Base-by-base conservation (phyloP, 2,888 invertebrate species). In the Agonopterix subpropinquella region DNA sequence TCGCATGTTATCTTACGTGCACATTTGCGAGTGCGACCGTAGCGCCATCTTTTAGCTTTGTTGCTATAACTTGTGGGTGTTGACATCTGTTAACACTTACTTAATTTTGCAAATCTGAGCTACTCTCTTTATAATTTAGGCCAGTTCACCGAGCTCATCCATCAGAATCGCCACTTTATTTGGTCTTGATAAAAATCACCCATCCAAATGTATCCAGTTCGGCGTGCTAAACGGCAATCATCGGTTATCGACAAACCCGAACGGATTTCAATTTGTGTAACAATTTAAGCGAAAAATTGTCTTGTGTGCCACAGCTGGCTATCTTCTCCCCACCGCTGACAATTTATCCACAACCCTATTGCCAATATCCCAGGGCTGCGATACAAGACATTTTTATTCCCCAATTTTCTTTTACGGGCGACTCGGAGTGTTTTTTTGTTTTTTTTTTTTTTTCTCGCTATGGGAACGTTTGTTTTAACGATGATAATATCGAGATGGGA, bases 201-300 rank as follows among this genome's bases (percentile, higher is more conserved):
- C 49, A 52, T 47, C 58, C 52, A 54, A 50, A 54, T 53, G 58
- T 52, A 49, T 10, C 51, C 59, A 63, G 56, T 60, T 59, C 58
- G 62, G 59, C 63, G 63, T 68, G 66, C 66, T 73, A 74, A 80
- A 68, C 70, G 70, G 47, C 72, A 77, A 76, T 76, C 73, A 73
- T 58, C 57, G 62, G 67, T 73, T 77, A 78, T 75, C 76, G 61
- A 63, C 62, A 61, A 62, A 59, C 56, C 69, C 59, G 62, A 62
- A 28, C 49, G 51, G 73, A 75, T 85, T 87, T 80, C 86, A 84
- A 88, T 88, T 85, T 85, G 73, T 74, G 77, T 65, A 76, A 69
- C 75, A 86, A 79, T 65, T 80, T 80, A 73, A 84, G 83, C 89
- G 89, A 81, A 77, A 88, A 89, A 89, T 89, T 89, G 87, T 88